These are phyloP conservation scores for Tachystola acroxantha DNA, from an alignment of 2,888 invertebrate species.

Conservation along the genomic window DNA sequence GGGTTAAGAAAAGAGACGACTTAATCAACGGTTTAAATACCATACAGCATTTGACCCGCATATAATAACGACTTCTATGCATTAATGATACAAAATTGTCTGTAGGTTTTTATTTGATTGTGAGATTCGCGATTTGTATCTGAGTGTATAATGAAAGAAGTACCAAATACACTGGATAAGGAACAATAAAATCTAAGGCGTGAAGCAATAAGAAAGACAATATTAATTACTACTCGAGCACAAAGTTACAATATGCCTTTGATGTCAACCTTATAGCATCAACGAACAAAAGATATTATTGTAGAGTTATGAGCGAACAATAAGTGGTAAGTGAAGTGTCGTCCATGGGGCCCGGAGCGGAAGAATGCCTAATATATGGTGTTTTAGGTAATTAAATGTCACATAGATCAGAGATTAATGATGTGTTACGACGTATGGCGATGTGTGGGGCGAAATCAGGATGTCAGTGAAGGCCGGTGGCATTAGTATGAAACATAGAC, in stretches of 20 bases:
- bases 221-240: slow-evolving; percentile 53
- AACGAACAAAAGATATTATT: slow-evolving; percentile 19
- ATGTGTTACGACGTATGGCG: slow-evolving; percentile 64
- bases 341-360: slow-evolving; percentile 55
- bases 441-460: slow-evolving; percentile 25
- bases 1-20: no score
- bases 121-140: no score
- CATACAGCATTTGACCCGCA: no score
- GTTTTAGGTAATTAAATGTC: slow-evolving; percentile 78
- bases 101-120: no score
- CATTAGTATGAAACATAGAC: slow-evolving; percentile 21
- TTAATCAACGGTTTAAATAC: no score
- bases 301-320: slow-evolving; percentile 8
- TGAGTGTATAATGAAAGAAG: no score
- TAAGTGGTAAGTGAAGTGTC: slow-evolving; percentile 28
- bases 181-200: slow-evolving; percentile 74
- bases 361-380: slow-evolving; percentile 75
- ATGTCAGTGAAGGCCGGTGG: slow-evolving; percentile 20
- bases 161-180: slow-evolving; percentile 11
- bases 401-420: slow-evolving; percentile 77
- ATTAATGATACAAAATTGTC: no score
- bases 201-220: slow-evolving; percentile 73
- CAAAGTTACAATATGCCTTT: not conserved
- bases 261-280: slow-evolving; percentile 19
- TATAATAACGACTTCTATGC: no score